phyloP scores from a whole-genome alignment of 2,113 vertebrate species.

The Puma concolor region DNA sequence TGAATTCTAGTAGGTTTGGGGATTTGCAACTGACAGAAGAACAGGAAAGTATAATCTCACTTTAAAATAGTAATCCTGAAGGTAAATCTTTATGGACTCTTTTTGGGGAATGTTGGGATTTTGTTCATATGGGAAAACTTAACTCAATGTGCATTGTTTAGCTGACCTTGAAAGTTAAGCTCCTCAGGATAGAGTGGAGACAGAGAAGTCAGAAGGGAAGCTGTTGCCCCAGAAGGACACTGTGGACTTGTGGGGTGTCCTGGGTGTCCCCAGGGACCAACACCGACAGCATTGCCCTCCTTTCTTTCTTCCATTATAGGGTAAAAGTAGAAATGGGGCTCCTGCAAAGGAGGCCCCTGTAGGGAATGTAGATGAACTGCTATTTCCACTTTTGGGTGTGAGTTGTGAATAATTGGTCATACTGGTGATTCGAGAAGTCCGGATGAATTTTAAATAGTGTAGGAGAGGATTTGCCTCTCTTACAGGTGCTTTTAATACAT shows the following conservation, averaged over 20 bases:
- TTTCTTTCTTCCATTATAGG: background rate
- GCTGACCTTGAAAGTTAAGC: background rate
- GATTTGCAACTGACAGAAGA: conserved; percentile 68
- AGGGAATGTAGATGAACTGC: background rate
- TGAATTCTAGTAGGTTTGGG: conserved; percentile 71
- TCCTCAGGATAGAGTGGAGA: background rate
- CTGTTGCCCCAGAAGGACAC: background rate
- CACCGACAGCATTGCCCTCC: background rate
- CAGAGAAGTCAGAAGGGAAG: background rate
- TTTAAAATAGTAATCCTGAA: conserved; percentile 69
- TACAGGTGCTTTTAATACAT: background rate
- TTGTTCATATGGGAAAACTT: background rate
- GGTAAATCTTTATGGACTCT: conserved; percentile 41
- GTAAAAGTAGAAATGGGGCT: background rate
- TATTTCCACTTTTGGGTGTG: background rate
- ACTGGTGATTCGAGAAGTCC: background rate
- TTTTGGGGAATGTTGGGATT: background rate
- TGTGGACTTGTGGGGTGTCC: background rate
- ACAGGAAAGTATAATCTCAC: conserved; percentile 68
- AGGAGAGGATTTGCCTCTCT: background rate
- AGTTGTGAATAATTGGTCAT: too few relatives aligned
- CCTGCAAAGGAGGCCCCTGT: background rate
- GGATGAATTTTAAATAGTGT: background rate
- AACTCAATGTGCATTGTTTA: background rate
- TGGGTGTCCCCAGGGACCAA: accelerated